Conservation (phyloP, 1,140 invertebrate genomes). For the Platyura marginata region DNA sequence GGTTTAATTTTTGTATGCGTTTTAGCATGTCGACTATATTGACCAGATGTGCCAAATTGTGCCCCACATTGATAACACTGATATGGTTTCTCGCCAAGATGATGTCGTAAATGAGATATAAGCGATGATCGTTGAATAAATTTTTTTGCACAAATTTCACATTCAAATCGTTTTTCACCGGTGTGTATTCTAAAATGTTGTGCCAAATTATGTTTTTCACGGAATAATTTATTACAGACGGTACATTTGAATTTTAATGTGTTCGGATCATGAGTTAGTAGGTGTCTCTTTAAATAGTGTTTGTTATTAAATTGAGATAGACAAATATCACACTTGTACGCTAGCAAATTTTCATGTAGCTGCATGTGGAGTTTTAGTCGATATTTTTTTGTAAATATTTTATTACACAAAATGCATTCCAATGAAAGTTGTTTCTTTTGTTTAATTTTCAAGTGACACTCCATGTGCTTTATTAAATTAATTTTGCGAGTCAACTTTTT, state of each 20-base stretch:
- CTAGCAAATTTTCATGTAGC: too few species aligned
- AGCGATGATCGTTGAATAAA: background rate
- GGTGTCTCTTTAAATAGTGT: too few species aligned
- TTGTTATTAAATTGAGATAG: too few species aligned
- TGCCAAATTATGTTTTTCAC: background rate
- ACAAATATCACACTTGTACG: too few species aligned
- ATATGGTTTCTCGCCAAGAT: background rate
- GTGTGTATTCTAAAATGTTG: background rate
- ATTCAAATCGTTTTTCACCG: background rate
- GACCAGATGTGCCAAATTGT: too few species aligned
- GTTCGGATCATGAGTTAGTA: background rate
- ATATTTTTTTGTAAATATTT: too few species aligned
- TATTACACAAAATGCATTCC: too few species aligned
- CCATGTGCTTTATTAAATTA: background rate
- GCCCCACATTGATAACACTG: too few species aligned
- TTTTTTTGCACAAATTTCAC: background rate
- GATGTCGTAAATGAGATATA: background rate
- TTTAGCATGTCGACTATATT: too few species aligned
- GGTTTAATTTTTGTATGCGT: too few species aligned
- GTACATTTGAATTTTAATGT: background rate
- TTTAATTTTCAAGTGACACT: background rate
- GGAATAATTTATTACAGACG: background rate
- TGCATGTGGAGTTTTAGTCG: too few species aligned
- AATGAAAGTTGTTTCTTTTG: too few species aligned
- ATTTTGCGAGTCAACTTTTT: background rate